Conservation (phyloP, 2,888 invertebrate genomes). For the Epistrophella euchroma region DNA sequence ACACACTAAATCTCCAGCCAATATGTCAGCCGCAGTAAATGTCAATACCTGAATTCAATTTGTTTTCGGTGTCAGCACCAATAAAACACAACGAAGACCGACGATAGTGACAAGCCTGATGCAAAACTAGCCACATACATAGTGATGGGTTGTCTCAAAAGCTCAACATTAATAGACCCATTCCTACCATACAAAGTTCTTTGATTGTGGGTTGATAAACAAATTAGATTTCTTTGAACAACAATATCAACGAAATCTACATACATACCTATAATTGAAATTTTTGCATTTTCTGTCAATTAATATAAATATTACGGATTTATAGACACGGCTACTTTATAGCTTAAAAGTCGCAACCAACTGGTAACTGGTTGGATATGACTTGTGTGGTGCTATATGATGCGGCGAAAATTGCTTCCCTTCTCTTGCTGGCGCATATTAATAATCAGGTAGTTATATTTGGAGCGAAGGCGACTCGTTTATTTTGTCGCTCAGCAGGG, state of each 20-base stretch:
- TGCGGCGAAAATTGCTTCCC: slow-evolving; percentile 18
- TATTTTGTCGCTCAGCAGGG: slow-evolving; percentile 71
- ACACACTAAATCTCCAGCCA: slow-evolving; percentile 71
- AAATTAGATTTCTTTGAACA: slow-evolving; percentile 60
- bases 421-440: slow-evolving; percentile 58
- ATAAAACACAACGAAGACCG: slow-evolving; percentile 58
- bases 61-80: slow-evolving; percentile 75
- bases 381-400: slow-evolving; percentile 25
- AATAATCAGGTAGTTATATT: slow-evolving; percentile 76
- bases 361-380: slow-evolving; percentile 31
- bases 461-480: slow-evolving; percentile 76
- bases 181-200: slow-evolving; percentile 21
- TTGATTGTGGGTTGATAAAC: slow-evolving; percentile 67
- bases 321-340: slow-evolving; percentile 36
- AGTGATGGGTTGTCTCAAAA: slow-evolving; percentile 22
- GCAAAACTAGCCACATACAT: slow-evolving; percentile 36
- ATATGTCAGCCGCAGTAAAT: slow-evolving; percentile 73
- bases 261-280: slow-evolving; percentile 67
- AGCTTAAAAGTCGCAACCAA: slow-evolving; percentile 60
- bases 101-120: slow-evolving; percentile 62
- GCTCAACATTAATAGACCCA: slow-evolving; percentile 44
- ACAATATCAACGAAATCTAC: slow-evolving; percentile 26
- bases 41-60: slow-evolving; percentile 74
- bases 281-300: slow-evolving; percentile 74
- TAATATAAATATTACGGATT: slow-evolving; percentile 43